Evolutionary conservation across 1,140 invertebrate genomes (phyloP), one percentile per base, ranked within the genome.

Genomic region (Ylistrum balloti): DNA sequence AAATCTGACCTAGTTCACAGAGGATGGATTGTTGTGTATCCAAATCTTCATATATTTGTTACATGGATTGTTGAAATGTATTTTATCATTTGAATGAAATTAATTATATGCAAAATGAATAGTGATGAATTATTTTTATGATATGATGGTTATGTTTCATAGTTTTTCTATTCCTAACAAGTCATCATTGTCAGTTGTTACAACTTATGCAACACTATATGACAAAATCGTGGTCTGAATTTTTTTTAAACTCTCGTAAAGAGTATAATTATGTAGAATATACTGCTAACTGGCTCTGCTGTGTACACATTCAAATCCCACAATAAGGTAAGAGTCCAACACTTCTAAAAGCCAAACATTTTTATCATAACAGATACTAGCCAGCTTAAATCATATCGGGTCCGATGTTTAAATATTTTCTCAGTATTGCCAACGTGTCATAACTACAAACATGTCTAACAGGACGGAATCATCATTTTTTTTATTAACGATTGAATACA

Each of bases 51-150:
- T 74, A 74, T 28, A 28, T 74, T 28, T 74, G 56, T 74, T 74
- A 74, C 56, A 74, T 28, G 17, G 56, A n/a, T n/a, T 17, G 5
- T 28, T 74, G 56, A 28, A 74, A 74, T n/a, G 28, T 11, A 28
- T 28, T 74, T 74, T 11, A 74, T 28, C 17, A 74, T 28, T 28
- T 74, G 28, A 3, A 17, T 74, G 22, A 74, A 74, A 74, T 22
- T 9, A 74, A 74, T 5, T n/a, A 74, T 74, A 74, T 74, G 56
- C 56, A 74, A 74, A 45, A 74, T 74, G 56, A 28, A 45, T 15
- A 74, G 56, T 28, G n/a, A 74, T 74, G 56, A 74, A 74, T 74
- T 74, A 74, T 74, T 74, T 74, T 74, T 74, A 74, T 74, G 22
- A 74, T 74, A 28, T 28, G 7, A 9, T 28, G n/a, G n/a, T 74